phyloP scores from a whole-genome alignment of 2,797 vertebrate species.

The Luscinia luscinia region DNA sequence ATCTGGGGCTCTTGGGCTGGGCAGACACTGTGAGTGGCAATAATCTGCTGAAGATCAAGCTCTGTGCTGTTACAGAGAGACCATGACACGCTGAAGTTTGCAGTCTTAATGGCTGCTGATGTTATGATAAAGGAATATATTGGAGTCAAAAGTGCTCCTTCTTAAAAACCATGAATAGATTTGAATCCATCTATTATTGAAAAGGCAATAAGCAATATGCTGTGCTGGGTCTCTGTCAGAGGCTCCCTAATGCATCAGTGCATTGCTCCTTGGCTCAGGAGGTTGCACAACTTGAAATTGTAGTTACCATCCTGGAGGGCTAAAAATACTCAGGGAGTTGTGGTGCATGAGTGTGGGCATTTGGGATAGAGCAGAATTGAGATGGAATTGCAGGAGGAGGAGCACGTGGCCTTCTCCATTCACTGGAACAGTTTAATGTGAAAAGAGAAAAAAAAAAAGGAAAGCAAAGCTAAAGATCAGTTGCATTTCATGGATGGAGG shows the following conservation, averaged over 20 bases:
- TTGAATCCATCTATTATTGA: background rate
- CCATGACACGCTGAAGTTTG: background rate
- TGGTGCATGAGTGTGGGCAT: background rate
- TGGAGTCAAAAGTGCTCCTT: background rate
- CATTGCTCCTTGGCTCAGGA: background rate
- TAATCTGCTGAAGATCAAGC: background rate
- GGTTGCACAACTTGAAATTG: background rate
- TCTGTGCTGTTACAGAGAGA: background rate
- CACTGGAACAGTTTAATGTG: background rate
- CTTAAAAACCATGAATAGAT: background rate
- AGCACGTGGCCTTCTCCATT: background rate
- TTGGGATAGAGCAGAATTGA: background rate
- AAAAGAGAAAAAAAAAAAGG: background rate
- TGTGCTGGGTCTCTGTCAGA: background rate
- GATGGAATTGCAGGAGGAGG: background rate
- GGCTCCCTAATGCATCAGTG: background rate
- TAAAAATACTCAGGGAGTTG: background rate
- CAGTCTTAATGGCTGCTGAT: background rate
- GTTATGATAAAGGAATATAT: background rate
- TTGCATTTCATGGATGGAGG: background rate
- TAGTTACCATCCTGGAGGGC: background rate
- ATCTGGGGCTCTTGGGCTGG: background rate
- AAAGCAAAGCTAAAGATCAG: background rate
- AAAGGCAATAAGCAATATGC: background rate
- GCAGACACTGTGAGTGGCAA: background rate